Conservation (phyloP, 2,888 invertebrate genomes). For the Limnephilus auricula region DNA sequence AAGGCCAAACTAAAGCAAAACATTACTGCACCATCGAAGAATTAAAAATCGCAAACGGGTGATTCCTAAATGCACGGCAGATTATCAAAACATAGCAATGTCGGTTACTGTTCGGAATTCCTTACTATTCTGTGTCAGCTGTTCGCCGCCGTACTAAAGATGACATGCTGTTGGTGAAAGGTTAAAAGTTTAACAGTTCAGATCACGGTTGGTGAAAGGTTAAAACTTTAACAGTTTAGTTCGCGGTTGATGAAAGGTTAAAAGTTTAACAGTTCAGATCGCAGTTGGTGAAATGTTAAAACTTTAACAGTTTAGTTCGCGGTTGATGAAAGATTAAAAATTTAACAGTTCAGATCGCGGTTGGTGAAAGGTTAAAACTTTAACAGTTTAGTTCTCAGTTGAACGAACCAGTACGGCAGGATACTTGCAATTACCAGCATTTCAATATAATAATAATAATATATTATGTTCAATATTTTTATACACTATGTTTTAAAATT, state of each 20-base stretch:
- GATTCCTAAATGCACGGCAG: background rate
- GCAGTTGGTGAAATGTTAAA: no score
- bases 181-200: no score
- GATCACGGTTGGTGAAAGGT: background rate
- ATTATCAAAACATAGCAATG: slow-evolving; percentile 11
- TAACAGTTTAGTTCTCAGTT: no score
- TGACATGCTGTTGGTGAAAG: background rate
- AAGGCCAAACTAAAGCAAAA: slow-evolving; percentile 28
- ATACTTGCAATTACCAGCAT: slow-evolving; percentile 8
- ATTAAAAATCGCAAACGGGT: slow-evolving; percentile 3
- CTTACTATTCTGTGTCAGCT: slow-evolving; percentile 12
- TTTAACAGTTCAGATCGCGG: no score
- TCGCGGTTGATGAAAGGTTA: background rate
- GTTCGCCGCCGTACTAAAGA: background rate
- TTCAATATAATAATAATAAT: slow-evolving; percentile 14
- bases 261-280: no score
- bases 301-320: no score
- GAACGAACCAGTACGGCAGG: background rate
- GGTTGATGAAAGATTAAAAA: no score
- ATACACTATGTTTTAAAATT: slow-evolving; percentile 25
- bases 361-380: no score
- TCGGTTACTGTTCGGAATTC: slow-evolving; percentile 37
- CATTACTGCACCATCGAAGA: slow-evolving; percentile 10
- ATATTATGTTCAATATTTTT: slow-evolving; percentile 23
- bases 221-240: background rate